Percentiles rank a stretch among this genome's conserved stretches.
Conservation (phyloP, 2,113 vertebrate species). For the Cyrtonyx montezumae region DNA sequence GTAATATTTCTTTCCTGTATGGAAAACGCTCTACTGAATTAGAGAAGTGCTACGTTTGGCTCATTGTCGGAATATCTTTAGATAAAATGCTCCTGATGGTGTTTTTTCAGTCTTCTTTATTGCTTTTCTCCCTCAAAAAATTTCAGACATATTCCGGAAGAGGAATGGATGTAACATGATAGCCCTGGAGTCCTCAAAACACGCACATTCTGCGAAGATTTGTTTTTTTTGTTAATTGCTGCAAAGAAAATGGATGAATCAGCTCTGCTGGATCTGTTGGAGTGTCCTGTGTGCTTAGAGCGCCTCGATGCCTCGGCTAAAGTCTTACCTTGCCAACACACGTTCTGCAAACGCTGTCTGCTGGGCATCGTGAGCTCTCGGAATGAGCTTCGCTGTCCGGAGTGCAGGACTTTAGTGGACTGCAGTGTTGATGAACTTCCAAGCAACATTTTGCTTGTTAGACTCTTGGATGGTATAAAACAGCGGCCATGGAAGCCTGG, state of each 20-base stretch:
- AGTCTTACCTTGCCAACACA: slow-evolving; percentile 97
- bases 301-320: slow-evolving; percentile 95
- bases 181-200: slow-evolving; percentile 43
- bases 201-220: slow-evolving; percentile 47
- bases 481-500: slow-evolving; percentile 89
- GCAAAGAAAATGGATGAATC: slow-evolving; percentile 93
- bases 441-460: slow-evolving; percentile 96
- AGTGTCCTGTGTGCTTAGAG: slow-evolving; percentile 98
- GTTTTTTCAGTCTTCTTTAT: not conserved
- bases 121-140: slow-evolving; percentile 25
- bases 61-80: not conserved
- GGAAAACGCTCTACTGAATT: not conserved
- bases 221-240: slow-evolving; percentile 35
- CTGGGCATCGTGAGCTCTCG: slow-evolving; percentile 94
- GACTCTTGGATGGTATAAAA: slow-evolving; percentile 97
- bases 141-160: slow-evolving; percentile 75
- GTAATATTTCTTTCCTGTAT: not conserved
- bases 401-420: slow-evolving; percentile 95
- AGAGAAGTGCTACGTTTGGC: not conserved
- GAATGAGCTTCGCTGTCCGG: slow-evolving; percentile 93
- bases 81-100: not conserved
- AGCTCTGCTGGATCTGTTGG: slow-evolving; percentile 93
- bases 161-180: slow-evolving; percentile 97
- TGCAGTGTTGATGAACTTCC: slow-evolving; percentile 94
- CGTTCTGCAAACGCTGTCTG: slow-evolving; percentile 95